A percentile compares a stretch with the other conserved stretches of the same genome.
phyloP scores from a whole-genome alignment of 1,140 invertebrate genomes.

The Apocrypta bakeri region DNA sequence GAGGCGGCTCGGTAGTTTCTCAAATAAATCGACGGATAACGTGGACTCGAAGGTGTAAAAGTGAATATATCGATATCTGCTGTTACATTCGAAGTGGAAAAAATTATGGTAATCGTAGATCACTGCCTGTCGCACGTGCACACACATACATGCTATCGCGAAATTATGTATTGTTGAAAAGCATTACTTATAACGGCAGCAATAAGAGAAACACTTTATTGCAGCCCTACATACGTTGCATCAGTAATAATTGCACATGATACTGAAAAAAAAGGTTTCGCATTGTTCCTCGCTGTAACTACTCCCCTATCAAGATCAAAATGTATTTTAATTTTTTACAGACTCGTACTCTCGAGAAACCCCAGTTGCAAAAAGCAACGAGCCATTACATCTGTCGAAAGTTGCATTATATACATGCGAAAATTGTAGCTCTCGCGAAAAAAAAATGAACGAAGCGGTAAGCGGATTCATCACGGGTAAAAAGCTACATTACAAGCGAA shows the following conservation, averaged over 20 bases:
- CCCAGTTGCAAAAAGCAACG: neutral
- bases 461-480: neutral
- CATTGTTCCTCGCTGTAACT: no score
- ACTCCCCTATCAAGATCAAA: no score
- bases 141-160: neutral
- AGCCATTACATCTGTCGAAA: neutral
- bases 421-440: neutral
- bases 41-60: neutral
- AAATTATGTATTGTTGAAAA: neutral
- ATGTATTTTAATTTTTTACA: no score
- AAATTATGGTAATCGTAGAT: neutral
- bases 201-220: no score
- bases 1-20: neutral
- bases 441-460: neutral
- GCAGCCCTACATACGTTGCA: no score
- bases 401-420: neutral
- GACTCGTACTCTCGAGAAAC: neutral
- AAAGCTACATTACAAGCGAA: neutral
- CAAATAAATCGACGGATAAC: slow-evolving; percentile 21
- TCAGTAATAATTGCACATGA: no score
- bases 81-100: neutral
- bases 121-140: neutral
- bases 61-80: slow-evolving; percentile 8
- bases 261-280: no score
- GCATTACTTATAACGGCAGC: neutral